Percentiles rank a stretch among this genome's conserved stretches.
These are phyloP conservation scores for Esperia sulphurella DNA, from an alignment of 2,888 invertebrate species.

Conservation along the genomic window DNA sequence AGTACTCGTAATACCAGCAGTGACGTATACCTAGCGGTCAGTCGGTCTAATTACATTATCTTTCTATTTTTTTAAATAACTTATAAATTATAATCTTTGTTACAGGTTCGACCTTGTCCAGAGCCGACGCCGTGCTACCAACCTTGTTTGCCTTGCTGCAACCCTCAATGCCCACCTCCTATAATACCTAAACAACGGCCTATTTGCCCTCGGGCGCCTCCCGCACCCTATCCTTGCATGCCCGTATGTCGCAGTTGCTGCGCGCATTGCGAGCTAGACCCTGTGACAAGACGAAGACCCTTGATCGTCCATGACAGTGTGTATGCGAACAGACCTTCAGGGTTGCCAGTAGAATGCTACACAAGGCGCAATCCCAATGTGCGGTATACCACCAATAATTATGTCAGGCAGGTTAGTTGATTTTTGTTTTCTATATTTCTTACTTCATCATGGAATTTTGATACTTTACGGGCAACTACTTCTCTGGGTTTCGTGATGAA, in stretches of 20 bases:
- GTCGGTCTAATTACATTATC: too few relatives aligned
- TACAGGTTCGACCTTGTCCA: constrained; percentile 60
- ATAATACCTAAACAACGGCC: constrained; percentile 69
- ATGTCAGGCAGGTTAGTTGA: constrained; percentile 45
- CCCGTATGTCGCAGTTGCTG: constrained; percentile 69
- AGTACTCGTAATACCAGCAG: too few relatives aligned
- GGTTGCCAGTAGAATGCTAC: constrained; percentile 44
- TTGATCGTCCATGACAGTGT: constrained; percentile 79
- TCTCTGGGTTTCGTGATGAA: too few relatives aligned
- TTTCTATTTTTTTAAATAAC: background rate
- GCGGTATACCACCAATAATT: constrained; percentile 53
- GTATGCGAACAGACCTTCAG: constrained; percentile 50
- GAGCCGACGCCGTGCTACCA: constrained; percentile 63
- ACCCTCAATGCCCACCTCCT: constrained; percentile 76
- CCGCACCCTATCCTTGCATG: constrained; percentile 66
- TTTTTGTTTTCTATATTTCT: background rate
- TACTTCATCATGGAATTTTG: too few relatives aligned
- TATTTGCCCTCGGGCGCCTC: constrained; percentile 67
- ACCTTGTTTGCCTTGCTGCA: constrained; percentile 65
- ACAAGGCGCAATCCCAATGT: constrained; percentile 44
- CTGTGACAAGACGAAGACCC: constrained; percentile 78
- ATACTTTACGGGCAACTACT: too few relatives aligned
- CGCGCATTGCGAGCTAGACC: constrained; percentile 64
- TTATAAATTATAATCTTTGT: constrained; percentile 2
- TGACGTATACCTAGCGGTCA: too few relatives aligned